Evolutionary conservation across 1,140 invertebrate genomes (phyloP).

Genomic region (Lepidostoma basale): DNA sequence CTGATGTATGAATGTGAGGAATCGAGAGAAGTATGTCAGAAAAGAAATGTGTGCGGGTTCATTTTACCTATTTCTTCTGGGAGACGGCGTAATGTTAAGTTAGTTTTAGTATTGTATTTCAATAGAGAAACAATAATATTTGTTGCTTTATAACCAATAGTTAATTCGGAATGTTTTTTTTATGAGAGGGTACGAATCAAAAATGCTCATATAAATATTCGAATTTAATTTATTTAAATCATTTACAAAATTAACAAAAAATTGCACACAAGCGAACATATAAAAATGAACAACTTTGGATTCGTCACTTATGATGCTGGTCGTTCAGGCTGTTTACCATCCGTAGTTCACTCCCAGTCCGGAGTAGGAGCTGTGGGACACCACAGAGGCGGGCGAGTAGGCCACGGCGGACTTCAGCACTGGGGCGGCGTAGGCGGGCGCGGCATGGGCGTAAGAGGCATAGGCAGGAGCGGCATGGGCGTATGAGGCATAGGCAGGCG

Average conservation of each 20-base stretch:
- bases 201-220: background rate
- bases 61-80: no score
- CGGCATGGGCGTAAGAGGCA: conserved; percentile 39
- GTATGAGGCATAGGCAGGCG: conserved; percentile 43
- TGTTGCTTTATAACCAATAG: no score
- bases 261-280: conserved; percentile 8
- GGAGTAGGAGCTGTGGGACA: conserved; percentile 42
- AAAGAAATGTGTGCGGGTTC: no score
- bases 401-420: conserved; percentile 23
- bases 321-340: conserved; percentile 25
- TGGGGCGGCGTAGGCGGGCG: conserved; percentile 37
- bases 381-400: conserved; percentile 48
- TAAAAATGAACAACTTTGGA: conserved; percentile 2
- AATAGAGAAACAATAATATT: no score
- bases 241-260: conserved; percentile 9
- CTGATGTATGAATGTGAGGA: no score
- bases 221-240: background rate
- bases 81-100: no score
- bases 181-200: no score
- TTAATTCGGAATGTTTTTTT: no score
- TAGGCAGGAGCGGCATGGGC: conserved; percentile 43
- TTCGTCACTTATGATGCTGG: background rate
- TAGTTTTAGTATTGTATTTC: no score
- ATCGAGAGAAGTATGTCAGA: no score
- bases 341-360: conserved; percentile 41